A percentile compares a stretch with the other conserved stretches of the same genome.
phyloP scores from a whole-genome alignment of 2,113 vertebrate genomes.

The Natator depressus region DNA sequence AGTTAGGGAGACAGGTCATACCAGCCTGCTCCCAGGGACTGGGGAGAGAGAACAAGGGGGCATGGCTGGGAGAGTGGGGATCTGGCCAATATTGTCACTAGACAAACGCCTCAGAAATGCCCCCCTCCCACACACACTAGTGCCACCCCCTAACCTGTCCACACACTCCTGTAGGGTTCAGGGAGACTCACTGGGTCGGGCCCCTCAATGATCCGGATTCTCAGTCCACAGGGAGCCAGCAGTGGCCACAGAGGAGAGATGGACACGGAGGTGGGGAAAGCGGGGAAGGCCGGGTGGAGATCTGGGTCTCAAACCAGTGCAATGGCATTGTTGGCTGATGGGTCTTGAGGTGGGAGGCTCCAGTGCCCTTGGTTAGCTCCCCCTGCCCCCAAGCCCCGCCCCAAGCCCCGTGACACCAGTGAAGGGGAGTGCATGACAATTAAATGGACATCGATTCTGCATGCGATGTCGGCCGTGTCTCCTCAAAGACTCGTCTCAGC shows the following conservation, averaged over 20 bases:
- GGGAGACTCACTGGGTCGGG: background rate
- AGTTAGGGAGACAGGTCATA: background rate
- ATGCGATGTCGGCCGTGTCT: background rate
- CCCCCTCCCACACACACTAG: background rate
- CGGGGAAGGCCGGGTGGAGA: background rate
- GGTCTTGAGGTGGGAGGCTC: background rate
- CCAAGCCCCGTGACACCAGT: too few species aligned
- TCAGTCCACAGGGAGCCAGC: background rate
- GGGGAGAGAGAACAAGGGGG: background rate
- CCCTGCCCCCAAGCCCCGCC: too few species aligned
- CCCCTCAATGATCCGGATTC: too few species aligned
- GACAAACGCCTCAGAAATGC: background rate
- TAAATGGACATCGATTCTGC: background rate
- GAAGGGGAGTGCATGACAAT: background rate
- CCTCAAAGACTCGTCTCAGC: background rate
- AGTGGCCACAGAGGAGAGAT: background rate
- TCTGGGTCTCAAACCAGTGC: background rate
- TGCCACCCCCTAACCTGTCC: background rate
- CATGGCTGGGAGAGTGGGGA: background rate
- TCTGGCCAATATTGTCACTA: background rate
- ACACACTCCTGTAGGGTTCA: background rate
- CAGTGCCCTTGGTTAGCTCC: background rate
- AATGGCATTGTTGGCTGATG: background rate
- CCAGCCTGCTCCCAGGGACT: background rate
- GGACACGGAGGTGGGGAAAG: background rate